Evolutionary conservation across 2,888 invertebrate genomes (phyloP), one percentile per base, ranked within the genome.

Genomic region (Drosophila meridionalis): DNA sequence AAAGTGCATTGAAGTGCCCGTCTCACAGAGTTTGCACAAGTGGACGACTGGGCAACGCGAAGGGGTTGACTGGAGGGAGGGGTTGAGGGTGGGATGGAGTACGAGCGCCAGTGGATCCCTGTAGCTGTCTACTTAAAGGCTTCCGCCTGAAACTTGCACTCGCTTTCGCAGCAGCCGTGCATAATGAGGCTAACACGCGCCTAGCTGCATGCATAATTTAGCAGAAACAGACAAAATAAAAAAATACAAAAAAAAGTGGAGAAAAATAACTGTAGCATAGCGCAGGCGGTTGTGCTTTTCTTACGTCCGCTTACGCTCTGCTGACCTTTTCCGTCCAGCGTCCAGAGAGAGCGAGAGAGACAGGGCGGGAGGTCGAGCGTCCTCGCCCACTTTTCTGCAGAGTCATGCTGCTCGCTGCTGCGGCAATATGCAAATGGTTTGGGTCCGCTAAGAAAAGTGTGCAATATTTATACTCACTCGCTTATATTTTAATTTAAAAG

Each of bases 141-240:
- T 86, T 79, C 72, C 73, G 73, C 70, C 74, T 63, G 73, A 50
- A 71, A 58, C 65, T 60, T 67, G 66, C 62, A 71, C 60, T 76
- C 61, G 63, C 76, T 67, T 70, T 78, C 76, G 76, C 75, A 83
- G 78, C 87, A 83, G 76, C 73, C 78, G 82, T 76, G 86, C 86
- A 87, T 87, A 87, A 87, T 87, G 88, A 89, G 89, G 86, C 88
- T 82, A 77, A 76, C 85, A 85, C 78, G 76, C 78, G 83, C 76
- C 85, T 72, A 78, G 83, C 83, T 80, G 88, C 83, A 85, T 87
- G 85, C 89, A 87, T 89, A 87, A 87, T 87, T 89, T 72, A 87
- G 69, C 74, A 81, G 79, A 52, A 47, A 56, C 45, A 64, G 43
- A 65, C 40, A 42, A 26, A 48, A 52, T 12, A 28, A 14, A 9